phyloP scores from a whole-genome alignment of 2,113 vertebrate species.

The Ahaetulla prasina region DNA sequence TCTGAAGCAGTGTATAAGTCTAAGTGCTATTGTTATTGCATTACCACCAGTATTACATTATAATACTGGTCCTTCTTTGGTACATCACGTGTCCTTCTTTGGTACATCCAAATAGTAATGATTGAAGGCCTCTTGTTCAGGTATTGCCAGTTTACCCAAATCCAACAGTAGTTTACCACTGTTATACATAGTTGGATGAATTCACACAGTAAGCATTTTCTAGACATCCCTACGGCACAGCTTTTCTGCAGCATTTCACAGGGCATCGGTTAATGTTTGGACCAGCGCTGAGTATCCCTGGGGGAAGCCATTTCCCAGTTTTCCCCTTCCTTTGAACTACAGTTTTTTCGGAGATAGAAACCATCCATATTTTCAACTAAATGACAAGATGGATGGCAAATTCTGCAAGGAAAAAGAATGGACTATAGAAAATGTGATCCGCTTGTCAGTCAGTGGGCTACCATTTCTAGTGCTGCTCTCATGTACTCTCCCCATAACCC shows the following conservation, averaged over 20 bases:
- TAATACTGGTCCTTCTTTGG: background rate
- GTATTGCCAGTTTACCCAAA: background rate
- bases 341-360: background rate
- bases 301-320: background rate
- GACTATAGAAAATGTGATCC: background rate
- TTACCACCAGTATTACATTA: background rate
- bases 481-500: background rate
- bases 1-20: no score
- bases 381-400: background rate
- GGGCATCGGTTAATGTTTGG: background rate
- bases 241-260: background rate
- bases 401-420: background rate
- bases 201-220: background rate
- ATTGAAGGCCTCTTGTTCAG: background rate
- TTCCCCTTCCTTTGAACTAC: background rate
- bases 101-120: background rate
- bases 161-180: background rate
- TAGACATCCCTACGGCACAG: background rate
- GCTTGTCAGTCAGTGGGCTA: background rate
- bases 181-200: background rate
- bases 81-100: background rate
- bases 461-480: background rate
- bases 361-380: background rate
- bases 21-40: no score
- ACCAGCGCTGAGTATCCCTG: background rate